phyloP scores from a whole-genome alignment of 2,888 invertebrate genomes.

The Entomobrya multifasciata region DNA sequence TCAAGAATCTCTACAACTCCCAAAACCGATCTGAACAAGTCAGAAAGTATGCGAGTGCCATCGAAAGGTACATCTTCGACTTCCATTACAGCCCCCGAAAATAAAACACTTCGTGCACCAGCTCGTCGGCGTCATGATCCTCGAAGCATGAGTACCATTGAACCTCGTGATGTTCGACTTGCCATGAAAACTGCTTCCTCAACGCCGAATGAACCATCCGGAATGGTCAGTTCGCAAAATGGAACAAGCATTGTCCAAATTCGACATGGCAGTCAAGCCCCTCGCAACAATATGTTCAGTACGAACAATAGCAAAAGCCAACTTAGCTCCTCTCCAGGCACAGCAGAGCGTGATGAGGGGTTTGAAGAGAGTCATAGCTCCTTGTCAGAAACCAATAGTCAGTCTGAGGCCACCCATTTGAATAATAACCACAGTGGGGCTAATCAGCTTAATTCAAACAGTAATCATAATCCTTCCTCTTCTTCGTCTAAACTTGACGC shows the following conservation, averaged over 20 bases:
- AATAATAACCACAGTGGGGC: conserved; percentile 31
- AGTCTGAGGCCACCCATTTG: conserved; percentile 85
- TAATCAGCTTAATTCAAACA: conserved; percentile 39
- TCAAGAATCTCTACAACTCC: conserved; percentile 40
- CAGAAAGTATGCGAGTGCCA: conserved; percentile 47
- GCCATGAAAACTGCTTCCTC: conserved; percentile 71
- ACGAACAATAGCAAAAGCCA: conserved; percentile 50
- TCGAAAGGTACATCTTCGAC: neutral
- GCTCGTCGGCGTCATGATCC: conserved; percentile 72
- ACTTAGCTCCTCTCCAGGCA: conserved; percentile 76
- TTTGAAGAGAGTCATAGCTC: conserved; percentile 95
- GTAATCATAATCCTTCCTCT: conserved; percentile 3
- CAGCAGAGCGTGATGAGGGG: conserved; percentile 90
- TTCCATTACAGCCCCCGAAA: neutral
- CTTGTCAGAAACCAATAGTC: conserved; percentile 92
- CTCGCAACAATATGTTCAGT: conserved; percentile 60
- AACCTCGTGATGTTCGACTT: conserved; percentile 75
- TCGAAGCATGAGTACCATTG: conserved; percentile 76
- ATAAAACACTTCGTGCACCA: conserved; percentile 63
- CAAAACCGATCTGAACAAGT: conserved; percentile 49
- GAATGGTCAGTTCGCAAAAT: conserved; percentile 58
- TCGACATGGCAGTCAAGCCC: conserved; percentile 57
- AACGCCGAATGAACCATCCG: conserved; percentile 7
- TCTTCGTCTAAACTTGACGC: conserved; percentile 4
- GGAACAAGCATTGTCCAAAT: conserved; percentile 73